Conservation (phyloP, 2,113 vertebrate genomes). For the Chunga burmeisteri region DNA sequence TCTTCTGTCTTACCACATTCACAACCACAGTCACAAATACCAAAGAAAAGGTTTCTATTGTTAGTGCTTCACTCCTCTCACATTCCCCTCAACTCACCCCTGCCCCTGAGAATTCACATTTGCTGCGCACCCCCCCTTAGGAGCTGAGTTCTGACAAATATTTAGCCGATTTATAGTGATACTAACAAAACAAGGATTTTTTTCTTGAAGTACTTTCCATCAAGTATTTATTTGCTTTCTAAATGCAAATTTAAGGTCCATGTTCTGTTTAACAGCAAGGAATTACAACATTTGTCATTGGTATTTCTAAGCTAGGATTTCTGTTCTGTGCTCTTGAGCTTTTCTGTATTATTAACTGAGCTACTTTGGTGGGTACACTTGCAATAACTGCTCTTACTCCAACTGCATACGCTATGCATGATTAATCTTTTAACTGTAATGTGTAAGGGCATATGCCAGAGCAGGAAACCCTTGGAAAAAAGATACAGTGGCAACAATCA, state of each 20-base stretch:
- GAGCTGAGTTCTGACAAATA: neutral
- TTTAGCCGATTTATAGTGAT: neutral
- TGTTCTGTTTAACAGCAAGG: neutral
- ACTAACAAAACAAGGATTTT: neutral
- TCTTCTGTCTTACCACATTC: neutral
- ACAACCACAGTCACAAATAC: neutral
- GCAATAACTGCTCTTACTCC: neutral
- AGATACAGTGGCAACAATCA: neutral
- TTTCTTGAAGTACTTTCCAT: neutral
- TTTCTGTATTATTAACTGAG: neutral
- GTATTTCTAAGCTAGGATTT: neutral
- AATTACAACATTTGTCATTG: neutral
- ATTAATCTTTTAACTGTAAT: neutral
- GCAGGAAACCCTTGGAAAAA: neutral
- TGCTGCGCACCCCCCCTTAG: neutral
- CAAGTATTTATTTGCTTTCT: neutral
- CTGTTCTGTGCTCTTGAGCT: neutral
- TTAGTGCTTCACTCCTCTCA: neutral
- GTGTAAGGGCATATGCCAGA: neutral
- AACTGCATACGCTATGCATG: neutral
- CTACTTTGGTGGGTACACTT: neutral
- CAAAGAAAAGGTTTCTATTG: neutral
- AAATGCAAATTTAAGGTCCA: neutral
- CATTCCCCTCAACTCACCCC: neutral
- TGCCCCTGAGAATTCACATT: neutral